Percentiles rank a stretch among this genome's conserved stretches.
Evolutionary conservation across 1,140 invertebrate genomes (phyloP).

Genomic region (Physella acuta): DNA sequence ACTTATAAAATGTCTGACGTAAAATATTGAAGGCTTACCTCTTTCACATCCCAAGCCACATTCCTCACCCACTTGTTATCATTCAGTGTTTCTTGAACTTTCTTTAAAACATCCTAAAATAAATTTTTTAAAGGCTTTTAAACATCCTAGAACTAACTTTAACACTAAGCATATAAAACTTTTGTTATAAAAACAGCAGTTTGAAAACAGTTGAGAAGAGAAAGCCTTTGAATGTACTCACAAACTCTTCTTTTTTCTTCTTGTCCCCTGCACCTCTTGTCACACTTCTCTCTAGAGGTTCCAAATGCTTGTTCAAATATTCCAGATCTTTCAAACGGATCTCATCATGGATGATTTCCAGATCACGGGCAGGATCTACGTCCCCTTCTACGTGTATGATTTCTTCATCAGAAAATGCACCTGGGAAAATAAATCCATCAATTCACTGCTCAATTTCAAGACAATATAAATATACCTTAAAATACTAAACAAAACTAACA

Average conservation of each 20-base stretch:
- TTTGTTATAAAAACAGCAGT: background rate
- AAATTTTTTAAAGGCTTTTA: no score
- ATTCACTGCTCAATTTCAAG: background rate
- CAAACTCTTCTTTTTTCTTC: conserved; percentile 86
- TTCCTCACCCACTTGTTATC: conserved; percentile 93
- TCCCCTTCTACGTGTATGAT: conserved; percentile 98
- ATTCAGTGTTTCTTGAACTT: conserved; percentile 84
- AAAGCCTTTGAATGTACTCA: conserved; percentile 64
- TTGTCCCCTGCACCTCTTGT: conserved; percentile 93
- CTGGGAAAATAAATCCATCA: conserved; percentile 62
- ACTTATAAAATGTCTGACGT: background rate
- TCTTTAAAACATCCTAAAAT: conserved; percentile 77
- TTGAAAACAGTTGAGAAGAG: background rate
- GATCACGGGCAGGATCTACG: conserved; percentile 93
- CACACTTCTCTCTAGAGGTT: conserved; percentile 85
- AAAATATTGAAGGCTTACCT: conserved; percentile 69
- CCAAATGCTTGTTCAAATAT: conserved; percentile 75
- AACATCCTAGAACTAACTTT: no score
- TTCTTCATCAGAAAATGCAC: conserved; percentile 96
- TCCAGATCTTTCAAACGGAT: conserved; percentile 89
- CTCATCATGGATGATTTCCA: conserved; percentile 96
- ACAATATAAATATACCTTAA: background rate
- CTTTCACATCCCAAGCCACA: conserved; percentile 87
- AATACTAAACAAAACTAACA: no score
- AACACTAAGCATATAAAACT: background rate